Percentiles rank a stretch among this genome's conserved stretches.
Evolutionary conservation across 2,113 vertebrate genomes (phyloP).

Genomic region (Lasiurus borealis): DNA sequence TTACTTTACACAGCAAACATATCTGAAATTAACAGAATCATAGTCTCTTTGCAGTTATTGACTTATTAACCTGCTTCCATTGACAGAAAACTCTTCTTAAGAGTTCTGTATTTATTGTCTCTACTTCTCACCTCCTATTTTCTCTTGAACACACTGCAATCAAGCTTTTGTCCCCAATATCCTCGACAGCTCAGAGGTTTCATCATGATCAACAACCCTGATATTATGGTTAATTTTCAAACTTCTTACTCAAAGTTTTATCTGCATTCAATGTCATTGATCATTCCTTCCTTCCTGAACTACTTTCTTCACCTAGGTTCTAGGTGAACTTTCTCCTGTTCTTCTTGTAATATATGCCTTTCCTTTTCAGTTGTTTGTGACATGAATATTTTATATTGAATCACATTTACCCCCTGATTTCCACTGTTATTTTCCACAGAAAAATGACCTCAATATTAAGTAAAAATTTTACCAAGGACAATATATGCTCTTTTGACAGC

Average conservation of each 20-base stretch:
- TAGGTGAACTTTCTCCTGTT: background rate
- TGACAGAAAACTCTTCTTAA: background rate
- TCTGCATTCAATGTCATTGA: background rate
- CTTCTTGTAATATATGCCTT: background rate
- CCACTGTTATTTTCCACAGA: constrained; percentile 38
- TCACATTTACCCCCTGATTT: constrained; percentile 26
- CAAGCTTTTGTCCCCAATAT: background rate
- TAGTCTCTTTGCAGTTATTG: background rate
- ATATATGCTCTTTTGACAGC: constrained; percentile 35
- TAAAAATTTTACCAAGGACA: constrained; percentile 62
- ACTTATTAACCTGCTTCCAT: background rate
- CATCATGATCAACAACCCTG: background rate
- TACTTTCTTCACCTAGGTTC: background rate
- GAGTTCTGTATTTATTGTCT: background rate
- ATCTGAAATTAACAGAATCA: background rate
- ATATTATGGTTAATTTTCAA: background rate
- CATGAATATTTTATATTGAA: background rate
- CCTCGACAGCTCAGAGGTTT: background rate
- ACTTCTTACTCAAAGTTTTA: background rate
- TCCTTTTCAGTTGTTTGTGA: background rate
- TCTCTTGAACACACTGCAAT: background rate
- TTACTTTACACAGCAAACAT: background rate
- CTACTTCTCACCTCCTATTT: constrained; percentile 2
- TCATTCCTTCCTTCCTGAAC: background rate
- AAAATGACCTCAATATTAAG: constrained; percentile 62